A percentile compares a stretch with the other conserved stretches of the same genome.
Evolutionary conservation across 2,113 vertebrate genomes (phyloP).

Genomic region (Glareola pratincola): DNA sequence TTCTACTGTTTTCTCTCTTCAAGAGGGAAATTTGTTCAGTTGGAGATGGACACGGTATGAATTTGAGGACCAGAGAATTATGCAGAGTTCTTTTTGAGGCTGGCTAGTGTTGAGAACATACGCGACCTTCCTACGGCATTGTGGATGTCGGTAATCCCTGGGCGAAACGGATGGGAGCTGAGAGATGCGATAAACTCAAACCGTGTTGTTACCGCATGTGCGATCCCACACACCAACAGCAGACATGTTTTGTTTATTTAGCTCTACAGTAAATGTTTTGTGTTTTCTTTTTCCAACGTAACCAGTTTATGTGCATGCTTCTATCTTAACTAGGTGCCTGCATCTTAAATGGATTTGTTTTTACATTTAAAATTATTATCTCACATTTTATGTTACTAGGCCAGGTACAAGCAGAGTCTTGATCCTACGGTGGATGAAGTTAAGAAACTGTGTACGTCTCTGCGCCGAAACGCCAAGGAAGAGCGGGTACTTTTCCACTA

Average conservation of each 20-base stretch:
- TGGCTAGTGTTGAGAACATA: background rate
- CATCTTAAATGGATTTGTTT: background rate
- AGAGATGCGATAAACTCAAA: background rate
- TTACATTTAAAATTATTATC: background rate
- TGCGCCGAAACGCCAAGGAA: conserved; percentile 96
- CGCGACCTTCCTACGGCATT: background rate
- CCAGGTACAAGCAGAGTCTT: conserved; percentile 96
- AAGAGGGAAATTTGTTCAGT: background rate
- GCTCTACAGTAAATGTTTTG: background rate
- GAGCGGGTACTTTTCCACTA: conserved; percentile 98
- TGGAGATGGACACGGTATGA: background rate
- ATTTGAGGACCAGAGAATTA: background rate
- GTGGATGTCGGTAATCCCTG: background rate
- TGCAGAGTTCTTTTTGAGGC: background rate
- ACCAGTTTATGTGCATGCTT: rapidly evolving
- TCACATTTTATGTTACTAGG: conserved; percentile 69
- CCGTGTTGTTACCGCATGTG: rapidly evolving
- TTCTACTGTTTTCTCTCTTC: background rate
- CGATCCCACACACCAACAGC: background rate
- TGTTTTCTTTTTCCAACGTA: background rate
- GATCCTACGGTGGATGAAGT: conserved; percentile 98
- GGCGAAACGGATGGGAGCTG: rapidly evolving
- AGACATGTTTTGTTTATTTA: background rate
- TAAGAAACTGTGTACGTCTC: conserved; percentile 95
- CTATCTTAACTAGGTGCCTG: background rate